phyloP scores from a whole-genome alignment of 2,888 invertebrate genomes.

The Metellina segmentata region DNA sequence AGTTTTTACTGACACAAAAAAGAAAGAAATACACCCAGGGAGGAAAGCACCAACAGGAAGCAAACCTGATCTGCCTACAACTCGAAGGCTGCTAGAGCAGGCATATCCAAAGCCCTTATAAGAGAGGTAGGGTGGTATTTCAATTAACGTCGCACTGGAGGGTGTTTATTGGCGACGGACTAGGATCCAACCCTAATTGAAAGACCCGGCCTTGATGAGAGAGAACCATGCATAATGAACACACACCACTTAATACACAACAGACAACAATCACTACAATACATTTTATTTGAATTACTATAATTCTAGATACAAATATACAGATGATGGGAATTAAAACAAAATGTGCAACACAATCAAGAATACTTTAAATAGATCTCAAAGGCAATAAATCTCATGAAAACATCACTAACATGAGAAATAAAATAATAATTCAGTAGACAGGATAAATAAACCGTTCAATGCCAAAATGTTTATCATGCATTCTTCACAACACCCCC shows the following conservation, averaged over 20 bases:
- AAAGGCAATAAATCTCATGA: constrained; percentile 25
- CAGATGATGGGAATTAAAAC: constrained; percentile 38
- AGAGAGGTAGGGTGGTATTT: too few species aligned
- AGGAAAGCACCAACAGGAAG: too few species aligned
- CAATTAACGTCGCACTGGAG: too few species aligned
- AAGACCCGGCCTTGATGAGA: too few species aligned
- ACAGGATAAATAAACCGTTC: not conserved
- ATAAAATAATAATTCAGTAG: not conserved
- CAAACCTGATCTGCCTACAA: too few species aligned
- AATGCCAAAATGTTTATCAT: not conserved
- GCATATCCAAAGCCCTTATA: too few species aligned
- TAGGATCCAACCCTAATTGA: too few species aligned
- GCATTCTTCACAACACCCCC: constrained; percentile 2
- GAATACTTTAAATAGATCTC: constrained; percentile 16
- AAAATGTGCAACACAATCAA: constrained; percentile 46
- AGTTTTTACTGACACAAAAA: too few species aligned
- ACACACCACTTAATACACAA: not conserved
- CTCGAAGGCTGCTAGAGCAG: too few species aligned
- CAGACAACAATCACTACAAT: constrained; percentile 6
- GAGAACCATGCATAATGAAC: too few species aligned
- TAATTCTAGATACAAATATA: constrained; percentile 48
- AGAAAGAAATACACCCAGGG: too few species aligned
- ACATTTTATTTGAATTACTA: constrained; percentile 19
- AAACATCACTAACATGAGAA: constrained; percentile 15
- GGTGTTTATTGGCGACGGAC: too few species aligned